phyloP scores from a whole-genome alignment of 2,113 vertebrate genomes.

The Indicator indicator region DNA sequence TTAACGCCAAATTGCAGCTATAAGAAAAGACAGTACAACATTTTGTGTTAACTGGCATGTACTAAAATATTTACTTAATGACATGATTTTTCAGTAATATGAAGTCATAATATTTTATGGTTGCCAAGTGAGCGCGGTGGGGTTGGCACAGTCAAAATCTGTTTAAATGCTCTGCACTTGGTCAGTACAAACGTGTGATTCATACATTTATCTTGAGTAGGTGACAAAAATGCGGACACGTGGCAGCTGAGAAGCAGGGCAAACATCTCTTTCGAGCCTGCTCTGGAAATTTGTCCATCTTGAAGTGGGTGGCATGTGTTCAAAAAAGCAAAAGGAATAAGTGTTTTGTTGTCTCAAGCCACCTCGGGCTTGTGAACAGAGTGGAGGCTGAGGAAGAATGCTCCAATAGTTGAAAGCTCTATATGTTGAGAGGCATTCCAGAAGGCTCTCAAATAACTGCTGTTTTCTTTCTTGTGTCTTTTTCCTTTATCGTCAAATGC shows the following conservation, averaged over 20 bases:
- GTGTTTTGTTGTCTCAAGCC: slow-evolving; percentile 49
- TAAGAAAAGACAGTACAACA: background rate
- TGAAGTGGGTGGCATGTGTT: slow-evolving; percentile 62
- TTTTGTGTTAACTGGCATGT: background rate
- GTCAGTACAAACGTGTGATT: slow-evolving; percentile 19
- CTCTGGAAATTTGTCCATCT: slow-evolving; percentile 68
- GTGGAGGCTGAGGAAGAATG: slow-evolving; percentile 63
- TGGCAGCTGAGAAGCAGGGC: slow-evolving; percentile 58
- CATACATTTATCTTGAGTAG: slow-evolving; percentile 76
- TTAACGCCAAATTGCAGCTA: background rate
- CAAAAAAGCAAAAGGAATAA: slow-evolving; percentile 37
- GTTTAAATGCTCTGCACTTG: background rate
- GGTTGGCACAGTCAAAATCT: background rate
- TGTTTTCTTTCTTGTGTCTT: background rate
- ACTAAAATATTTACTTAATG: background rate
- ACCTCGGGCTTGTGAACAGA: slow-evolving; percentile 2
- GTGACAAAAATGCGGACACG: slow-evolving; percentile 69
- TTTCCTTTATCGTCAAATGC: background rate
- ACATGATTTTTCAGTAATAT: background rate
- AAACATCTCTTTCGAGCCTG: slow-evolving; percentile 52
- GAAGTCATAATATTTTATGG: background rate
- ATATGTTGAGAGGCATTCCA: slow-evolving; percentile 53
- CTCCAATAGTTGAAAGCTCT: slow-evolving; percentile 12
- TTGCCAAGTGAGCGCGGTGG: background rate
- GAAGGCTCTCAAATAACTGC: background rate